Base-by-base conservation (phyloP, 2,113 vertebrate genomes). In the pig (Sus scrofa) region DNA sequence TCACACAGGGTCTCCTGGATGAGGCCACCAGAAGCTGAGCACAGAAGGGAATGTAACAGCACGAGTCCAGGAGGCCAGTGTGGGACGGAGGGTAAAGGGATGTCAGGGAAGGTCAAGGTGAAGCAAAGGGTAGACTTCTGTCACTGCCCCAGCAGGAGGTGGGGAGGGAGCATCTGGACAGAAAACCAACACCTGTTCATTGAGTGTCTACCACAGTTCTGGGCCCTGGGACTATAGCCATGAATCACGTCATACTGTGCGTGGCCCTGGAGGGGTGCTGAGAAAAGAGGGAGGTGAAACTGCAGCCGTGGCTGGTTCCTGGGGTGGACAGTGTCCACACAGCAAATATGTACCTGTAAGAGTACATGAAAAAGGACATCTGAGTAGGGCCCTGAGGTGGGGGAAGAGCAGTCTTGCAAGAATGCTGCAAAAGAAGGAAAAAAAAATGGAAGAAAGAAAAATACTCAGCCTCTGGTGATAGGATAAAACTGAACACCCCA, bases 241-340 rank as follows among this genome's bases (percentile, higher is more conserved):
- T 52, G 82, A 10, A 16, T 34, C 30, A n/a, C 34, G 7, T 27
- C 16, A 22, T 27, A 8, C 54, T 4, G 0, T n/a, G n/a, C n/a
- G n/a, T 58, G 68, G 34, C 4, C 10, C 44, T 30, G 6, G 24
- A 52, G 27, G 14, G 54, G 10, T 34, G 11, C 19, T 71, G 90
- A 77, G 62, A 30, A 14, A 71, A 44, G 81, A 39, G 30, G 16
- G n/a, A 44, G 39, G 22, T 5, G 24, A 4, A 37, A 15, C 7
- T 37, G 12, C 5, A 39, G 3, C 34, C n/a, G 1, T 3, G 32
- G 30, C 12, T 20, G 50, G 54, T 4, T 14, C 20, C 77, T 32
- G 22, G 30, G 7, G 16, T 0, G 0, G 6, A n/a, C 27, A 12
- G 10, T 2, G 8, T 73, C 52, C 67, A 65, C 78, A 7, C 2